Percentiles rank a stretch among this genome's conserved stretches.
phyloP scores from a whole-genome alignment of 2,797 vertebrate species.

The Phyllotis vaccarum region DNA sequence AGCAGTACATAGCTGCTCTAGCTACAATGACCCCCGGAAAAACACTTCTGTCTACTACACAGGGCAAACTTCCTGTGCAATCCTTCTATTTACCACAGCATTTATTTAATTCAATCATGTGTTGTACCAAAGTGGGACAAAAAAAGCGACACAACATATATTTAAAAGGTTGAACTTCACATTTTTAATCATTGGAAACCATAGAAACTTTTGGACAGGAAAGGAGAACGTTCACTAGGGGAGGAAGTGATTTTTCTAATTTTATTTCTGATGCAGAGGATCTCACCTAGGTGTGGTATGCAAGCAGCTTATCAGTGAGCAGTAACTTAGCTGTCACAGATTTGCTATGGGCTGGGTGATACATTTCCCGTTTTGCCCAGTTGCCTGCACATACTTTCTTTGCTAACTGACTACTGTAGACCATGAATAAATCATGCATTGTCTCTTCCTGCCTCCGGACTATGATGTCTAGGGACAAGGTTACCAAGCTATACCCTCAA shows the following conservation, averaged over 20 bases:
- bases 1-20: not conserved
- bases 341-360: not conserved
- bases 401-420: too few relatives aligned
- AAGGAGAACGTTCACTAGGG: not conserved
- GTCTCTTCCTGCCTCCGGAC: not conserved
- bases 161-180: not conserved
- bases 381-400: not conserved
- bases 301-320: not conserved
- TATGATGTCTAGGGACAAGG: not conserved
- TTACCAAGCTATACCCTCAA: not conserved
- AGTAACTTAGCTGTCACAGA: not conserved
- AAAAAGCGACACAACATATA: not conserved
- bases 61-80: not conserved
- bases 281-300: not conserved
- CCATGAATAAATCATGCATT: not conserved
- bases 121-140: not conserved
- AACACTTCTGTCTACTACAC: not conserved
- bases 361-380: not conserved
- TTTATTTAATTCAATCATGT: not conserved
- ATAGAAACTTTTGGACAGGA: not conserved
- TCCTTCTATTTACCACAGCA: not conserved
- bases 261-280: not conserved
- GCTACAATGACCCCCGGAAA: not conserved
- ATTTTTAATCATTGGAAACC: constrained; percentile 6
- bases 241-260: not conserved